phyloP scores from a whole-genome alignment of 2,888 invertebrate genomes.

The Macaria notata region DNA sequence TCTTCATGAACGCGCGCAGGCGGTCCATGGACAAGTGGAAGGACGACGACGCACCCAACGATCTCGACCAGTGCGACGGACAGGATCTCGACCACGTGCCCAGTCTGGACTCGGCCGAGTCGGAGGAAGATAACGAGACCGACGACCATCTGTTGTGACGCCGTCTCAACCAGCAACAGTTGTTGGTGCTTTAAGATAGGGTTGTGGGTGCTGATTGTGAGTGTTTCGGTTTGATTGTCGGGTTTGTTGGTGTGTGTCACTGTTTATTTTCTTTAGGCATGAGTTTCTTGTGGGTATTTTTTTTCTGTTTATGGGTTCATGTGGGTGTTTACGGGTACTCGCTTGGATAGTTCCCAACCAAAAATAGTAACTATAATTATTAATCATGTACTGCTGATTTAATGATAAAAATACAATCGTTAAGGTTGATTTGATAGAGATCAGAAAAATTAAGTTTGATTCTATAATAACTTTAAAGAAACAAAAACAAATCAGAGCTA shows the following conservation, averaged over 20 bases:
- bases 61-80: conserved; percentile 78
- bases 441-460: too few species aligned
- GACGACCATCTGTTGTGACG: conserved; percentile 82
- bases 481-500: too few species aligned
- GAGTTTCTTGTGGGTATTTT: too few species aligned
- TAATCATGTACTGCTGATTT: too few species aligned
- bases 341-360: too few species aligned
- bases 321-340: too few species aligned
- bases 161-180: conserved; percentile 66
- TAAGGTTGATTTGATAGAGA: too few species aligned
- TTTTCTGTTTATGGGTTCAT: too few species aligned
- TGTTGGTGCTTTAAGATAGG: conserved; percentile 72
- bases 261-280: too few species aligned
- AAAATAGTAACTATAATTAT: too few species aligned
- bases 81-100: conserved; percentile 75
- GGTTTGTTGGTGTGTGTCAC: conserved; percentile 1
- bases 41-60: conserved; percentile 91
- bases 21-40: conserved; percentile 99
- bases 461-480: too few species aligned
- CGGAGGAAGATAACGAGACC: conserved; percentile 70
- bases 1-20: conserved; percentile 99
- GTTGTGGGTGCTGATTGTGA: conserved; percentile 40
- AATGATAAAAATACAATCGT: too few species aligned
- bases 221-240: neutral
- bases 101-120: conserved; percentile 71